phyloP scores from a whole-genome alignment of 2,113 vertebrate genomes.

The Australoheros scitulus region DNA sequence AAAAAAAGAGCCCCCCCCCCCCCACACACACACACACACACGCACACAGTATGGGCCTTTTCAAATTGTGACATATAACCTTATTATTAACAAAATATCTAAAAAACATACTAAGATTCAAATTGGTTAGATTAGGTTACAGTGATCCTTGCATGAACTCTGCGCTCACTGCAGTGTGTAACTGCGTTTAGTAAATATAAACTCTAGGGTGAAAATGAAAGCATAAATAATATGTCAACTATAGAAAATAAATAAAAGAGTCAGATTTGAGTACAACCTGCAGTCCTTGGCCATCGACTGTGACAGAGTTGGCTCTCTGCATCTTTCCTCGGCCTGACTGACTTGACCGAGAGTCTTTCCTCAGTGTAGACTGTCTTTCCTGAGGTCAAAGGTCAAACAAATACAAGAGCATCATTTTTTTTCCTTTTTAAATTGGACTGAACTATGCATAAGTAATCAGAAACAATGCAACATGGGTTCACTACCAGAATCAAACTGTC shows the following conservation, averaged over 20 bases:
- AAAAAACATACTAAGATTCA: not conserved
- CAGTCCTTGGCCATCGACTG: constrained; percentile 92
- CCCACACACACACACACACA: no score
- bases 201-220: not conserved
- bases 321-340: constrained; percentile 88
- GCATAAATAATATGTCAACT: not conserved
- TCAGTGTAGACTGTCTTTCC: constrained; percentile 89
- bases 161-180: not conserved
- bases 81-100: not conserved
- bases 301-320: constrained; percentile 94
- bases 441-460: not conserved
- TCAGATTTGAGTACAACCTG: constrained; percentile 79
- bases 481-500: not conserved
- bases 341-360: constrained; percentile 87
- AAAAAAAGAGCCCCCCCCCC: no score
- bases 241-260: not conserved
- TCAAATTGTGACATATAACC: not conserved
- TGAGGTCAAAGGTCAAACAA: constrained; percentile 64
- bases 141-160: not conserved
- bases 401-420: not conserved
- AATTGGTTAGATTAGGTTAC: not conserved
- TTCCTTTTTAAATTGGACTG: no score
- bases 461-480: not conserved
- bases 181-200: not conserved
- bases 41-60: no score